Conservation (phyloP, 2,797 vertebrate genomes). For the Myotis findleyi region DNA sequence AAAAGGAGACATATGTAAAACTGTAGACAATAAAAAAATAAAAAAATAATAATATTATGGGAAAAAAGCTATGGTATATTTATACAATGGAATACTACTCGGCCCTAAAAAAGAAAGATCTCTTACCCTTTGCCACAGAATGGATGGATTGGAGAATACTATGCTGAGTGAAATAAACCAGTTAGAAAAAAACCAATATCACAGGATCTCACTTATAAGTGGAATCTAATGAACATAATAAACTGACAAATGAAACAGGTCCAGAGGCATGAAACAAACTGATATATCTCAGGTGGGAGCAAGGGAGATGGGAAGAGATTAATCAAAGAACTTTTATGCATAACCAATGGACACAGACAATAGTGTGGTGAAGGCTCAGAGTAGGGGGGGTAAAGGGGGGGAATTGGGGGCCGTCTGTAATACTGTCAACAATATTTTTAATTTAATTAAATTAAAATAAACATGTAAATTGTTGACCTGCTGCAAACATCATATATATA, state of each 20-base stretch:
- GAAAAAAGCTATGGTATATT: too few species aligned
- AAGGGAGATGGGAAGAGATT: neutral
- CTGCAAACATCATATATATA: neutral
- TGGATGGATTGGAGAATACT: neutral
- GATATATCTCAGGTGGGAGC: neutral
- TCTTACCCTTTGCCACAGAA: neutral
- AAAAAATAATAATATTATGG: too few species aligned
- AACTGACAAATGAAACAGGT: neutral
- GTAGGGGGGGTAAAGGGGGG: rapidly evolving
- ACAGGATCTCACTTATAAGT: neutral
- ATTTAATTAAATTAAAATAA: neutral
- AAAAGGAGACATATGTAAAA: too few species aligned
- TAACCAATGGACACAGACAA: neutral
- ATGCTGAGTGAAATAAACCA: neutral
- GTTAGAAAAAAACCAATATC: neutral
- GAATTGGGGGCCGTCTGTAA: neutral
- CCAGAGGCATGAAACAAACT: neutral
- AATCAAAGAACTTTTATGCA: neutral
- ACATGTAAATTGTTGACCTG: neutral
- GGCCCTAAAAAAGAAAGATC: too few species aligned
- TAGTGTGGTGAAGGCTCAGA: neutral
- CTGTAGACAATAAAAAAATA: too few species aligned
- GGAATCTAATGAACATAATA: neutral
- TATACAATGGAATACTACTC: too few species aligned
- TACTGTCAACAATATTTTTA: neutral